Evolutionary conservation across 1,140 invertebrate species (phyloP), one percentile per base, ranked within the genome.

Genomic region (Pygmarrhopalites habei): DNA sequence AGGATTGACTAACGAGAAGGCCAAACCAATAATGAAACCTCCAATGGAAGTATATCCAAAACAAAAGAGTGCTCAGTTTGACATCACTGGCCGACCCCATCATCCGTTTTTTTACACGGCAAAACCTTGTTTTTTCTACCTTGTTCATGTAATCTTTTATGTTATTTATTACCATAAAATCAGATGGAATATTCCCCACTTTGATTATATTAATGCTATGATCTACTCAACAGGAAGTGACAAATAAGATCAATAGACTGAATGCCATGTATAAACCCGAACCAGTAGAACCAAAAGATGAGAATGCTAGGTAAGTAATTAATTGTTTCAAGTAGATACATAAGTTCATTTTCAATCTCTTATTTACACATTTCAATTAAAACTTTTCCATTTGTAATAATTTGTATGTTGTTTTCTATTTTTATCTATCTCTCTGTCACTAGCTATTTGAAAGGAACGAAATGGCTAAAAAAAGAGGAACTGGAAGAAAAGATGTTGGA

Each of bases 61-160:
- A 29, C 81, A 81, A 61, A 92, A 91, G 83, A 89, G 83, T 58
- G 92, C 92, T 17, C 85, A 95, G 76, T 97, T 97, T 82, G 91
- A 94, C 78, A 79, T 84, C 71, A 82, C 80, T 68, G 95, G 94
- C 1, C 80, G 92, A 72, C 94, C 95, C 3, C 85, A 84, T 76
- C 88, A 95, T 78, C 85, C 82, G 53, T 77, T 96, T 60, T 97
- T 95, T 78, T 98, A 96, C 72, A 97, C 93, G 1, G 81, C 80
- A 46, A 86, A 83, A 73, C 85, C 90, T 4, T 87, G 90, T 74
- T 97, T 85, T 75, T 91, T 87, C 73, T 79, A 88, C 73, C 62
- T 85, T n/a, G 75, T 95, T 68, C 83, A 90, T 80, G 92, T 95
- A 74, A 75, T 74, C 21, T 14, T 15, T 10, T 49, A 21, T 46